Conservation (phyloP, 1,140 invertebrate species). For the Ceratina australensis region DNA sequence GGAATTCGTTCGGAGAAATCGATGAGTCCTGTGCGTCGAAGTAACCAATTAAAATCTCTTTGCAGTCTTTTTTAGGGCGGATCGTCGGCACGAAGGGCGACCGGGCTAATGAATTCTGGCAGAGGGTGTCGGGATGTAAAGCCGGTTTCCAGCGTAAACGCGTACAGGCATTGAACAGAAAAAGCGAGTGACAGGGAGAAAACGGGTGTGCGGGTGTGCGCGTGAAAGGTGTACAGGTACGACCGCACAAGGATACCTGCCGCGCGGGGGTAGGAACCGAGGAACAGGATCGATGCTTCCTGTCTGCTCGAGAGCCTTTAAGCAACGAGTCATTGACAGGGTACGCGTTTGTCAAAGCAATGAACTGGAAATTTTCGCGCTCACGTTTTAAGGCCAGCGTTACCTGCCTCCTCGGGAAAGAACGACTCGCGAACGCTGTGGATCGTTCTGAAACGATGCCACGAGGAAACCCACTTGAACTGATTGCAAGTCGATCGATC, state of each 20-base stretch:
- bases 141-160: constrained; percentile 55
- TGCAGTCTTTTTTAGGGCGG: constrained; percentile 57
- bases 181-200: neutral
- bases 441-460: constrained; percentile 11
- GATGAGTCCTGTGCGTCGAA: constrained; percentile 45
- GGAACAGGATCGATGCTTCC: constrained; percentile 64
- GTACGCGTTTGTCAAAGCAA: constrained; percentile 42
- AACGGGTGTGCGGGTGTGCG: neutral
- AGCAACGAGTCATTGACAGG: constrained; percentile 52
- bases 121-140: constrained; percentile 61
- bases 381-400: constrained; percentile 31
- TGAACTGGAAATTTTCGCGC: constrained; percentile 46
- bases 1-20: constrained; percentile 23
- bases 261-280: constrained; percentile 47
- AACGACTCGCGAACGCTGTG: too few species aligned
- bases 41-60: constrained; percentile 67
- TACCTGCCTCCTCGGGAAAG: neutral
- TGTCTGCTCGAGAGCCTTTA: constrained; percentile 56
- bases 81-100: constrained; percentile 22
- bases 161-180: constrained; percentile 34
- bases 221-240: constrained; percentile 6
- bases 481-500: neutral
- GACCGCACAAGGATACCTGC: constrained; percentile 48
- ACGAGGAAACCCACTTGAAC: neutral
- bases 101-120: constrained; percentile 62